These are phyloP conservation scores for Acanthopleura granulata DNA, from an alignment of 2,888 invertebrate species.

Conservation along the genomic window DNA sequence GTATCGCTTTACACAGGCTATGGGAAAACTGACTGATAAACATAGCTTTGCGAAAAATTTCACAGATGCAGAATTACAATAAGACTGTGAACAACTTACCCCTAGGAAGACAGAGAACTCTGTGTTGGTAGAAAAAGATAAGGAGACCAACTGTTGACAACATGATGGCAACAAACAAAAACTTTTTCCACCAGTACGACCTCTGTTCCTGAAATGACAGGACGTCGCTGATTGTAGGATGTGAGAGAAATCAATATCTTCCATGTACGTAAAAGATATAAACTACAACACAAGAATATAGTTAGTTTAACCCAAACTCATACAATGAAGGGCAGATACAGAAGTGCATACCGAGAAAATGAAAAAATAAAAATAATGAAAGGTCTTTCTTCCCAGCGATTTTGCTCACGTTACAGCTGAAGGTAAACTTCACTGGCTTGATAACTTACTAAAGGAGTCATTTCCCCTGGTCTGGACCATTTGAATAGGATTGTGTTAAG, in stretches of 20 bases:
- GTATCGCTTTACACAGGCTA: no score
- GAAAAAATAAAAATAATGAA: background rate
- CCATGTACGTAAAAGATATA: no score
- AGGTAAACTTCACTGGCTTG: no score
- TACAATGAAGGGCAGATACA: no score
- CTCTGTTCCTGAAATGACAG: conserved; percentile 59
- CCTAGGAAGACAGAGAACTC: conserved; percentile 88
- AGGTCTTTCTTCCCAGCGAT: background rate
- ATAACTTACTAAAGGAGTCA: conserved; percentile 40
- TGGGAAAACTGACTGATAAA: no score
- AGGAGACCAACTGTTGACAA: conserved; percentile 85
- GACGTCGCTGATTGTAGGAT: background rate
- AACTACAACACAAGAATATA: no score
- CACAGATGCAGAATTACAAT: no score
- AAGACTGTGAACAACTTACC: conserved; percentile 75
- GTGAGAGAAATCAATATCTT: no score
- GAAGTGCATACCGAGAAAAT: background rate
- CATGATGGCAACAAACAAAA: conserved; percentile 80
- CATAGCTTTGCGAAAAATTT: no score
- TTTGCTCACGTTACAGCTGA: background rate
- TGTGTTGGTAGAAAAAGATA: conserved; percentile 89
- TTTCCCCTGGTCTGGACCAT: conserved; percentile 56
- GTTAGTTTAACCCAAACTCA: no score
- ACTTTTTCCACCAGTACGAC: conserved; percentile 77
- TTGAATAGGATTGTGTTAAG: conserved; percentile 64